Conservation (phyloP, 1,140 invertebrate genomes). For the Drosophila bifasciata region DNA sequence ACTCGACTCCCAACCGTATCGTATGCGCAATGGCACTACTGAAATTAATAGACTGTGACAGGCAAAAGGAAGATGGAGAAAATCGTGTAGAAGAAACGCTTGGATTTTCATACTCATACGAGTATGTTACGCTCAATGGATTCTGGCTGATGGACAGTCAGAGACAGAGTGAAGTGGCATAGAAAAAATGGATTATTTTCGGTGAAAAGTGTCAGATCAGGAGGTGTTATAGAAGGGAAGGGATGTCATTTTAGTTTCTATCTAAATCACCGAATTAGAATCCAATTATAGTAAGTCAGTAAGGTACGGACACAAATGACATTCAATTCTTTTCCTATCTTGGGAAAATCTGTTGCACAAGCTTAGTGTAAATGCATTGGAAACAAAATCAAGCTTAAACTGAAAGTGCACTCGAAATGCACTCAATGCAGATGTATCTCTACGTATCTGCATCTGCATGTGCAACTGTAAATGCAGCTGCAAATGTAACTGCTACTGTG, state of each 20-base stretch:
- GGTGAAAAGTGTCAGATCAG: too few relatives aligned
- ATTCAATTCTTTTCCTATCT: too few relatives aligned
- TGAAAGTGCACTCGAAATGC: slow-evolving; percentile 1
- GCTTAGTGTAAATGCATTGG: slow-evolving; percentile 28
- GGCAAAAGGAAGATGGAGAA: neutral
- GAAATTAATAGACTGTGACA: slow-evolving; percentile 71
- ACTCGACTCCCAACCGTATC: slow-evolving; percentile 9
- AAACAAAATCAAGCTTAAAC: slow-evolving; percentile 1
- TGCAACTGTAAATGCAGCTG: slow-evolving; percentile 10
- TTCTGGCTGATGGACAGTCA: slow-evolving; percentile 44
- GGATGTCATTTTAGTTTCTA: too few relatives aligned
- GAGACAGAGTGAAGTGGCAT: neutral
- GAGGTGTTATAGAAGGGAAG: too few relatives aligned
- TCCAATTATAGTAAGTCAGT: too few relatives aligned
- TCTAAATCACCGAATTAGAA: too few relatives aligned
- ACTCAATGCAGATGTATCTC: slow-evolving; percentile 12
- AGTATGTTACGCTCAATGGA: slow-evolving; percentile 53
- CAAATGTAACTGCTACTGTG: slow-evolving; percentile 11
- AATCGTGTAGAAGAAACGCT: slow-evolving; percentile 22
- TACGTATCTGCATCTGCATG: slow-evolving; percentile 4
- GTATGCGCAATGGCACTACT: slow-evolving; percentile 53
- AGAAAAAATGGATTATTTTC: slow-evolving; percentile 30
- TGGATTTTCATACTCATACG: slow-evolving; percentile 53
- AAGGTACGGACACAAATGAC: too few relatives aligned
- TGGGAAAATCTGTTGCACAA: neutral